Base-by-base conservation (phyloP, 2,113 vertebrate species). In the Myrmecophaga tridactyla region DNA sequence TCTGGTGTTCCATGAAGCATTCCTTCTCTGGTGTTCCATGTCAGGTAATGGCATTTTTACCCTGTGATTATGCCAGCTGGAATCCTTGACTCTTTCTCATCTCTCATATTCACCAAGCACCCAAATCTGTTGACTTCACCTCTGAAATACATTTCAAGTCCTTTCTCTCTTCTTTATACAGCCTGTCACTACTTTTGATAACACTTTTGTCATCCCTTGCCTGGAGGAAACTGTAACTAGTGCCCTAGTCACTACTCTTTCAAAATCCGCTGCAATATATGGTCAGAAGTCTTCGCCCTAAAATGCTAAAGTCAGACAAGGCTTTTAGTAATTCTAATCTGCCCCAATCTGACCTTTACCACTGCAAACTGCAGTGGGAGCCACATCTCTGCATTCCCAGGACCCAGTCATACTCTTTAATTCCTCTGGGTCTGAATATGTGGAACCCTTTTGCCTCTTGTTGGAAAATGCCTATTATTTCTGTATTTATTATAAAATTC, bases 291-390 rank as follows among this genome's bases (percentile, higher is more conserved):
- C 34, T 94, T 89, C 56, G 39, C 27, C 63, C 63, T 39, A 20
- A 95, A 93, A 78, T 36, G 58, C 17, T 82, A n/a, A n/a, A n/a
- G 31, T 86, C 62, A 65, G n/a, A 34, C 15, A 39, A 81, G 41
- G 0, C 3, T 60, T 53, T 83, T 72, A 4, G 1, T 48, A 39
- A 3, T 62, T 43, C 75, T n/a, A 17, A 17, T 23, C 39, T 34
- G 18, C 23, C 60, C 82, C 41, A n/a, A 9, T 20, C n/a, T 53
- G 41, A 12, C n/a, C 25, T 86, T 46, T 41, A 39, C 1, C 17
- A 27, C 67, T 3, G 0, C 13, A 41, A 25, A 4, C 2, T 58
- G 43, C 7, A 70, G 34, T 8, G 41, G 34, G 3, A 85, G 41
- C 4, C 51, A 72, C 6, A 14, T 13, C 7, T 11, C 25, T 65